Conservation (phyloP, 2,888 invertebrate genomes). For the Disparrhopalites patrizii region DNA sequence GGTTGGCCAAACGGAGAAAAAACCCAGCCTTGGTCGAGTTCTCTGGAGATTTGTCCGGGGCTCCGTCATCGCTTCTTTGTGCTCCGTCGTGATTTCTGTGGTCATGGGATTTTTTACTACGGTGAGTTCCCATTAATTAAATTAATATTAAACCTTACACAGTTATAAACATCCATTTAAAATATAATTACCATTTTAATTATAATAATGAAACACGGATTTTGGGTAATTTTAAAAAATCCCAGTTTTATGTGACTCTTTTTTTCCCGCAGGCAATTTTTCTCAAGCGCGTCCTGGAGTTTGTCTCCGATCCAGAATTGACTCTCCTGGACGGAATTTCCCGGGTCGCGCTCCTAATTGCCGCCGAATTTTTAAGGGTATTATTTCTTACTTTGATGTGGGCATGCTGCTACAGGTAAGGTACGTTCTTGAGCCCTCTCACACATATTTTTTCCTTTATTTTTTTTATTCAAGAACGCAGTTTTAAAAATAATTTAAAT, state of each 20-base stretch:
- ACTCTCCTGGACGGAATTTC: slow-evolving; percentile 53
- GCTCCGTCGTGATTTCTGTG: slow-evolving; percentile 53
- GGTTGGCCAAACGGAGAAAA: slow-evolving; percentile 50
- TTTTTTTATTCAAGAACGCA: too few relatives aligned
- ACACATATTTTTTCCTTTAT: not conserved
- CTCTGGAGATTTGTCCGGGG: slow-evolving; percentile 56
- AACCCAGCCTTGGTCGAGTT: slow-evolving; percentile 53
- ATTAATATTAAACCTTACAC: too few relatives aligned
- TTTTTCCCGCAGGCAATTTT: slow-evolving; percentile 52
- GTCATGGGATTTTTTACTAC: slow-evolving; percentile 56
- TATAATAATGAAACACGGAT: too few relatives aligned
- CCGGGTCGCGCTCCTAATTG: slow-evolving; percentile 54
- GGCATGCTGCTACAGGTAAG: slow-evolving; percentile 54
- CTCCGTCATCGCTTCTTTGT: slow-evolving; percentile 53
- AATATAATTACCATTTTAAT: too few relatives aligned
- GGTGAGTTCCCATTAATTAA: slow-evolving; percentile 52
- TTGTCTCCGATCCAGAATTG: slow-evolving; percentile 52
- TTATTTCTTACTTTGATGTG: slow-evolving; percentile 55
- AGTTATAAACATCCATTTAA: too few relatives aligned
- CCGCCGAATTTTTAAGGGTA: slow-evolving; percentile 54
- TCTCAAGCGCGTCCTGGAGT: slow-evolving; percentile 54
- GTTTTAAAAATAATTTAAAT: too few relatives aligned
- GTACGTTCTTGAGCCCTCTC: too few relatives aligned
- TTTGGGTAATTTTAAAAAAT: not conserved
- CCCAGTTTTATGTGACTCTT: not conserved